These are phyloP conservation scores for Microchrysa polita DNA, from an alignment of 2,888 invertebrate species.

Conservation along the genomic window DNA sequence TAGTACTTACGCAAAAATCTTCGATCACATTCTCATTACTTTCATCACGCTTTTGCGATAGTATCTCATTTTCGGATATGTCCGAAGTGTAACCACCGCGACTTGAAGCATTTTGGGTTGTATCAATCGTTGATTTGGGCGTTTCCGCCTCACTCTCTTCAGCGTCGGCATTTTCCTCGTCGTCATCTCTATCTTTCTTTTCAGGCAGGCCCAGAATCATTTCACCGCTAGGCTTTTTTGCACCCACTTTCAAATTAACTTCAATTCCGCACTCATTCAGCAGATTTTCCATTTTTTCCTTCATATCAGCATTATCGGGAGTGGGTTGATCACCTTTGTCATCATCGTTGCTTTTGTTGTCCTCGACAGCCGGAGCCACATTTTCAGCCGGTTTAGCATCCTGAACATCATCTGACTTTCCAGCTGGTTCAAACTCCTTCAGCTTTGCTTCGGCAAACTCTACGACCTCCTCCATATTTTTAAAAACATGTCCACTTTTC, in stretches of 20 bases:
- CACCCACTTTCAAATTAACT: slow-evolving; percentile 44
- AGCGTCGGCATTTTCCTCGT: too few species aligned
- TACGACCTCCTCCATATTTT: slow-evolving; percentile 49
- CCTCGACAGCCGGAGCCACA: background rate
- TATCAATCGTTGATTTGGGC: background rate
- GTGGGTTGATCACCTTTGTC: background rate
- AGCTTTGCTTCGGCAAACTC: slow-evolving; percentile 46
- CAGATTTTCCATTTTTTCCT: slow-evolving; percentile 40
- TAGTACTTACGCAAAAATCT: too few species aligned
- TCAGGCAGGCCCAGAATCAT: slow-evolving; percentile 50
- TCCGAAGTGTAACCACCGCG: slow-evolving; percentile 43
- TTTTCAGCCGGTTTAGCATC: background rate
- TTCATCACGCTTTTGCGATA: too few species aligned
- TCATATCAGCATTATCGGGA: background rate
- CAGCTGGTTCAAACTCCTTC: background rate
- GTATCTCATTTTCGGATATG: slow-evolving; percentile 43
- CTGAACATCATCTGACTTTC: too few species aligned
- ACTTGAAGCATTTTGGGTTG: slow-evolving; percentile 1
- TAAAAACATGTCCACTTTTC: slow-evolving; percentile 44
- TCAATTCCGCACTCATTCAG: slow-evolving; percentile 48
- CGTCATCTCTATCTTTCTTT: background rate
- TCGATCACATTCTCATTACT: too few species aligned
- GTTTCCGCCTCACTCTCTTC: background rate
- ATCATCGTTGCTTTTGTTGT: background rate
- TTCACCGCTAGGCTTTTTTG: slow-evolving; percentile 44